These are phyloP conservation scores for Priocnemis perturbator DNA, from an alignment of 2,888 invertebrate genomes.

Conservation along the genomic window DNA sequence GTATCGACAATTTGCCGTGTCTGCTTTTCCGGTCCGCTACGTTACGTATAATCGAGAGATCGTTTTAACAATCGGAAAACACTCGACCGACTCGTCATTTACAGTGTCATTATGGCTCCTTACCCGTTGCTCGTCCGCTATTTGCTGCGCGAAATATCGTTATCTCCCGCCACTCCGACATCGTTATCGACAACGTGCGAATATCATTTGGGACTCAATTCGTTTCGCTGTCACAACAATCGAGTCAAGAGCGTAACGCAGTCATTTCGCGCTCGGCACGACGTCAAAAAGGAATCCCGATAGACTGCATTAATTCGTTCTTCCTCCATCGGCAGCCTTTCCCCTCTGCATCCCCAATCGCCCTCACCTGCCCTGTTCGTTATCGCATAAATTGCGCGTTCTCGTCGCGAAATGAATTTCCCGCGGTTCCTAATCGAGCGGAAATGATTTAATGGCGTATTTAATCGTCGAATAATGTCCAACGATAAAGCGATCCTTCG, in stretches of 20 bases:
- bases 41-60: too few relatives aligned
- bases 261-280: conserved; percentile 27
- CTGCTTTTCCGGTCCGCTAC: neutral
- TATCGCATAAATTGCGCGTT: conserved; percentile 58
- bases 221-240: conserved; percentile 35
- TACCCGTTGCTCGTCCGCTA: neutral
- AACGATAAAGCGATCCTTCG: conserved; percentile 45
- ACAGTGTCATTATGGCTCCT: neutral
- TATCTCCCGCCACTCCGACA: conserved; percentile 4
- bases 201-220: conserved; percentile 28
- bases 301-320: conserved; percentile 51
- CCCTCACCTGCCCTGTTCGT: conserved; percentile 41
- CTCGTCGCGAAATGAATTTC: conserved; percentile 57
- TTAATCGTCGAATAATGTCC: conserved; percentile 51
- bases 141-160: neutral
- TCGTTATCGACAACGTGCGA: conserved; percentile 20
- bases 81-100: neutral
- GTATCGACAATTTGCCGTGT: too few relatives aligned
- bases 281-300: conserved; percentile 50
- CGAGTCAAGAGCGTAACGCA: conserved; percentile 20
- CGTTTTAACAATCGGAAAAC: too few relatives aligned
- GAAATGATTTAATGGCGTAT: conserved; percentile 57
- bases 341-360: conserved; percentile 1
- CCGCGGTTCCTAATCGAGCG: conserved; percentile 54
- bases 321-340: neutral